These are phyloP conservation scores for Chlorodrepanis virens DNA, from an alignment of 2,113 vertebrate species.

Conservation along the genomic window DNA sequence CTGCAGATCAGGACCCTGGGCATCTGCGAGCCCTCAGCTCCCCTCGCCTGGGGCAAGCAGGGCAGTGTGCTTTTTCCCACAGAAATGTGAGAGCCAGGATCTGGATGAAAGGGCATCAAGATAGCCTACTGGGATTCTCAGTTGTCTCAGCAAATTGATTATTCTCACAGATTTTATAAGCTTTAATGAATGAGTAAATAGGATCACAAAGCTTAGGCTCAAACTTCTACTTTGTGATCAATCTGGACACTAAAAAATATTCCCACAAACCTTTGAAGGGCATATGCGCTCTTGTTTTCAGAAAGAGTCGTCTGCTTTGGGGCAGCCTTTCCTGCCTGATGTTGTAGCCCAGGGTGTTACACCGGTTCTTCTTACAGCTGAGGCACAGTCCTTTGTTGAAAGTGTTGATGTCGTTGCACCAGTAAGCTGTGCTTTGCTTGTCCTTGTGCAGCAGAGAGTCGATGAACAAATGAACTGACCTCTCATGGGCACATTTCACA, in stretches of 20 bases:
- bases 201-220: not conserved
- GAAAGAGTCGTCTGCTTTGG: constrained; percentile 78
- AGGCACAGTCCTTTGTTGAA: constrained; percentile 90
- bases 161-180: not conserved
- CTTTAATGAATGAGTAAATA: not conserved
- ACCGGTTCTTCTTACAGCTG: constrained; percentile 84
- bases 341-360: constrained; percentile 89
- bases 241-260: not conserved
- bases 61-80: not conserved
- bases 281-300: constrained; percentile 81
- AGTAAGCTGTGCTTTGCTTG: constrained; percentile 84
- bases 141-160: not conserved
- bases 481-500: constrained; percentile 92
- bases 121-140: not conserved
- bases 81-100: not conserved
- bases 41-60: not conserved
- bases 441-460: constrained; percentile 86
- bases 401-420: constrained; percentile 80
- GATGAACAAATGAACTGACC: constrained; percentile 91
- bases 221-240: not conserved
- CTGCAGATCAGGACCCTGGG: not conserved
- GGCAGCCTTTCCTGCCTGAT: constrained; percentile 72
- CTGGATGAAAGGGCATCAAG: not conserved
- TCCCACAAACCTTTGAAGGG: constrained; percentile 90
- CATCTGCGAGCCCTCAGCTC: not conserved